A percentile compares a stretch with the other conserved stretches of the same genome.
These are phyloP conservation scores for Cyanoderma ruficeps DNA, from an alignment of 2,113 vertebrate genomes.

Conservation along the genomic window DNA sequence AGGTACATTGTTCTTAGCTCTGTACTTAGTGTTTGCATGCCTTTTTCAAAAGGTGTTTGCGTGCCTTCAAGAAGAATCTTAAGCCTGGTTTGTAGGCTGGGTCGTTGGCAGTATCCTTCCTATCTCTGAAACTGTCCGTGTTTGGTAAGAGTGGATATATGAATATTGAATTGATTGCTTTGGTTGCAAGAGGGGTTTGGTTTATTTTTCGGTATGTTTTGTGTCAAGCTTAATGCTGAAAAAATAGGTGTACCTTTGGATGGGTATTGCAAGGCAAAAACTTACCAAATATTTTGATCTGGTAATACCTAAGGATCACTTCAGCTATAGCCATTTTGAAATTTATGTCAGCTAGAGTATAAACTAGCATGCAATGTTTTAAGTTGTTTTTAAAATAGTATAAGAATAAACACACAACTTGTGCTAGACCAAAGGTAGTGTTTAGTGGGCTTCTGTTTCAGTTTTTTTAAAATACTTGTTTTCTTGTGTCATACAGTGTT, in stretches of 20 bases:
- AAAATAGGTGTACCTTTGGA: background rate
- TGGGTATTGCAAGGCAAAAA: background rate
- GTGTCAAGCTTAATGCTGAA: background rate
- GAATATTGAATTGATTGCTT: background rate
- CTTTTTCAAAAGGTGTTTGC: background rate
- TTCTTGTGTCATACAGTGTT: background rate
- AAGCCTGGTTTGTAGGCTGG: background rate
- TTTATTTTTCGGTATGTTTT: background rate
- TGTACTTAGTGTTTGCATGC: background rate
- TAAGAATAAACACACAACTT: background rate
- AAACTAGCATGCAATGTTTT: background rate
- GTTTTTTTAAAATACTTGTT: background rate
- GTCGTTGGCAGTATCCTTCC: background rate
- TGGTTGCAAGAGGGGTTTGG: background rate
- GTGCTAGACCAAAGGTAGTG: background rate
- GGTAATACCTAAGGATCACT: background rate
- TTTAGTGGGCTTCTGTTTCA: background rate
- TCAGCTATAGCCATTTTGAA: background rate
- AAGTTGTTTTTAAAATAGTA: background rate
- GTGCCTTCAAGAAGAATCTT: background rate
- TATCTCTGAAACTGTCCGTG: background rate
- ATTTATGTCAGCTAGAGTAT: background rate
- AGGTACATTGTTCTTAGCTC: background rate
- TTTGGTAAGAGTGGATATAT: background rate
- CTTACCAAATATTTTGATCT: background rate